Evolutionary conservation across 2,113 vertebrate genomes (phyloP).

Genomic region (Spilogale gracilis): DNA sequence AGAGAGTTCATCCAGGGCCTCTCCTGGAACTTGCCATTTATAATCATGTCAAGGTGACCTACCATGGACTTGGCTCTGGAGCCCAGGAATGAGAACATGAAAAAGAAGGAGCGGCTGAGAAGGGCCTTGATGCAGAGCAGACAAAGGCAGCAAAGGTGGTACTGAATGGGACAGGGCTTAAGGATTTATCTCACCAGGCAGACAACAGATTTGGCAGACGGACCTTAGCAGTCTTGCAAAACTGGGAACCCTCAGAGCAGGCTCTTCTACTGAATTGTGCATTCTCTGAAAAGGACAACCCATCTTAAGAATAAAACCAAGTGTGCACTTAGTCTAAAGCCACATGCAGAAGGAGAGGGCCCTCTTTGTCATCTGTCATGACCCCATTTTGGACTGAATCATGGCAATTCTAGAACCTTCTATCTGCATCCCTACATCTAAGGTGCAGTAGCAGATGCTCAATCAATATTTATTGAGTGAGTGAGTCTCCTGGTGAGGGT

Average conservation of each 20-base stretch:
- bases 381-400: background rate
- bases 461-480: slow-evolving; percentile 74
- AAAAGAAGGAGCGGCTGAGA: background rate
- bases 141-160: background rate
- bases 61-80: background rate
- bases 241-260: background rate
- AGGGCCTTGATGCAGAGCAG: background rate
- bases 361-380: background rate
- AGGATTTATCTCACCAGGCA: background rate
- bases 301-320: background rate
- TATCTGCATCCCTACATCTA: background rate
- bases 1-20: background rate
- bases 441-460: background rate
- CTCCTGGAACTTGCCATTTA: background rate
- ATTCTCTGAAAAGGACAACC: background rate
- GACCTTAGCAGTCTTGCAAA: background rate
- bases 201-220: background rate
- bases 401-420: slow-evolving; percentile 46
- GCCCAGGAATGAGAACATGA: background rate
- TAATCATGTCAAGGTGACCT: background rate
- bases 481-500: slow-evolving; percentile 51
- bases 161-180: background rate
- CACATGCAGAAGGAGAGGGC: background rate
- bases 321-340: background rate
- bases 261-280: background rate